Conservation (phyloP, 2,797 vertebrate species). For the Poeciliopsis infans region DNA sequence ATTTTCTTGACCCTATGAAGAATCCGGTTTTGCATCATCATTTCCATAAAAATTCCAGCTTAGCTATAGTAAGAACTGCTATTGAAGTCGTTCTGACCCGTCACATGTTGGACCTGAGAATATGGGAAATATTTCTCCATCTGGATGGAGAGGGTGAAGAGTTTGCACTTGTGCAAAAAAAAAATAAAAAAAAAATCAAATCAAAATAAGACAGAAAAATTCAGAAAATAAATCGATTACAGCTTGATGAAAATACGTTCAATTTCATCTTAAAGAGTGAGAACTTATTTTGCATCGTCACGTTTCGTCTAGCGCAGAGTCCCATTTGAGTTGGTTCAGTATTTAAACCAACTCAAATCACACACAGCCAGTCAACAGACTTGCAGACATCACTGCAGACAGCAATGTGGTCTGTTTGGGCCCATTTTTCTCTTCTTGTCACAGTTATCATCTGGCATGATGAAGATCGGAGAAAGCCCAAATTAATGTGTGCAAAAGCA, state of each 20-base stretch:
- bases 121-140: too few relatives aligned
- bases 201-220: neutral
- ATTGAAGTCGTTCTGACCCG: too few relatives aligned
- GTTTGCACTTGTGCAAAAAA: neutral
- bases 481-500: conserved; percentile 73
- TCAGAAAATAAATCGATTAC: neutral
- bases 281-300: conserved; percentile 15
- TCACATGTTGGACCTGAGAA: too few relatives aligned
- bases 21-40: too few relatives aligned
- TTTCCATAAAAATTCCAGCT: too few relatives aligned
- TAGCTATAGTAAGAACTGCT: too few relatives aligned
- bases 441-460: conserved; percentile 70
- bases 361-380: neutral
- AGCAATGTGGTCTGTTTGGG: conserved; percentile 59
- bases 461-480: conserved; percentile 73
- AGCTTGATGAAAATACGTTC: neutral
- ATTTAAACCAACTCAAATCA: conserved; percentile 48
- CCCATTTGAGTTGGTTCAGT: too few relatives aligned
- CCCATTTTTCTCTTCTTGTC: conserved; percentile 69
- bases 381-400: conserved; percentile 41
- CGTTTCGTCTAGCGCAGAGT: conserved; percentile 26
- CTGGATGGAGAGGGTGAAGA: too few relatives aligned
- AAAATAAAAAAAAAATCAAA: too few relatives aligned
- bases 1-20: too few relatives aligned
- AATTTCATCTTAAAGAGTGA: neutral